Base-by-base conservation (phyloP, 2,888 invertebrate species). In the Camptogramma bilineatum region DNA sequence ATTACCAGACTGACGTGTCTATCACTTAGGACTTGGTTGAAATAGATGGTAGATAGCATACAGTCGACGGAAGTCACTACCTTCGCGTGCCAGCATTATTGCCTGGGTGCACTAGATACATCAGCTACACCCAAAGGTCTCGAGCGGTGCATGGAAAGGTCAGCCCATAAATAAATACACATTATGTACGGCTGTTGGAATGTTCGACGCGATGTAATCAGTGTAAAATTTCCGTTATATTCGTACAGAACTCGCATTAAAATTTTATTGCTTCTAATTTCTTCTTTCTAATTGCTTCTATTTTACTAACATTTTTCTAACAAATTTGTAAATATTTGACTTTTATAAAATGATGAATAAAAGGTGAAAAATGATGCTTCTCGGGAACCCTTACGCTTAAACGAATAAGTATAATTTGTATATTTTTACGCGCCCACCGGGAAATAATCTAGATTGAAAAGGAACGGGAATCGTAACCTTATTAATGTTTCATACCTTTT, bases 61-160 rank as follows among this genome's bases (percentile, higher is more conserved):
- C 71, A 73, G 62, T 62, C 67, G 79, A 76, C 78, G 81, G 78
- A 81, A 80, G 74, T 73, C 69, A 52, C 69, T 71, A 71, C 77
- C 78, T 75, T 82, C 74, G 82, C 82, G 82, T 82, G 82, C 78
- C 73, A 78, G 80, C 79, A 80, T 73, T 75, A 69, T 70, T 77
- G 66, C 74, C 75, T 71, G 70, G 68, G 68, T 83, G 81, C 82
- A 82, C 74, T 72, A 68, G 72, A 73, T 70, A 73, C 68, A 70
- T 56, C 61, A 62, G 56, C 58, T 68, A 62, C 51, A 67, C 66
- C 66, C 66, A 78, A 81, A 80, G 80, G 78, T 78, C 76, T 72
- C 52, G 69, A 52, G 66, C 48, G 52, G 66, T 59, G 68, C 52
- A 57, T 66, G 48, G 56, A 81, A 84, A 86, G 86, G 86, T 82